Conservation (phyloP, 2,888 invertebrate genomes). For the Villa cingulata region DNA sequence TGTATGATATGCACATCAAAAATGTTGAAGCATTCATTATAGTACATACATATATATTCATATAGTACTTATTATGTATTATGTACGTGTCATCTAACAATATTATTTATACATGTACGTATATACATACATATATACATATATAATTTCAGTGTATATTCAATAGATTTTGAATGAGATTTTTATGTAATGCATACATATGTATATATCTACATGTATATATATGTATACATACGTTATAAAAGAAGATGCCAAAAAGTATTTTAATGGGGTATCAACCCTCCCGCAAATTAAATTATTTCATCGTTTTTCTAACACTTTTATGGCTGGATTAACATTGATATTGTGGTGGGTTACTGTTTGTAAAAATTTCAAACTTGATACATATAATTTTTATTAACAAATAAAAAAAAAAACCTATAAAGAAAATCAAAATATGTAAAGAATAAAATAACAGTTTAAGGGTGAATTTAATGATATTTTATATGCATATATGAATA, state of each 20-base stretch:
- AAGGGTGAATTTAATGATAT: background rate
- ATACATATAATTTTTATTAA: background rate
- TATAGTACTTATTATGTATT: too few relatives aligned
- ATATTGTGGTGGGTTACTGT: constrained; percentile 10
- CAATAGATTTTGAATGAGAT: too few relatives aligned
- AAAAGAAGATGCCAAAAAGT: too few relatives aligned
- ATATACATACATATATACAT: background rate
- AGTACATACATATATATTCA: too few relatives aligned
- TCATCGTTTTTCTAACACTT: constrained; percentile 30
- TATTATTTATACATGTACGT: too few relatives aligned
- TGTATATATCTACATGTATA: too few relatives aligned
- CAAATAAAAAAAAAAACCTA: too few relatives aligned
- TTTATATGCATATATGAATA: too few relatives aligned
- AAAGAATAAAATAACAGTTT: background rate
- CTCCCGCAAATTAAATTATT: constrained; percentile 22
- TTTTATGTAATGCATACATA: background rate
- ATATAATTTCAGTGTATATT: too few relatives aligned
- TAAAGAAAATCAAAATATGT: background rate
- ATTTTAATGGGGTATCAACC: constrained; percentile 14
- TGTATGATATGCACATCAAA: too few relatives aligned
- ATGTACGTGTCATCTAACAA: too few relatives aligned
- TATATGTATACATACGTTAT: background rate
- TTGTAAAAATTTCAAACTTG: constrained; percentile 5
- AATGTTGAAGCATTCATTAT: too few relatives aligned
- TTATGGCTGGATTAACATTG: constrained; percentile 21